phyloP scores from a whole-genome alignment of 2,113 vertebrate species.

The Vidua chalybeata region DNA sequence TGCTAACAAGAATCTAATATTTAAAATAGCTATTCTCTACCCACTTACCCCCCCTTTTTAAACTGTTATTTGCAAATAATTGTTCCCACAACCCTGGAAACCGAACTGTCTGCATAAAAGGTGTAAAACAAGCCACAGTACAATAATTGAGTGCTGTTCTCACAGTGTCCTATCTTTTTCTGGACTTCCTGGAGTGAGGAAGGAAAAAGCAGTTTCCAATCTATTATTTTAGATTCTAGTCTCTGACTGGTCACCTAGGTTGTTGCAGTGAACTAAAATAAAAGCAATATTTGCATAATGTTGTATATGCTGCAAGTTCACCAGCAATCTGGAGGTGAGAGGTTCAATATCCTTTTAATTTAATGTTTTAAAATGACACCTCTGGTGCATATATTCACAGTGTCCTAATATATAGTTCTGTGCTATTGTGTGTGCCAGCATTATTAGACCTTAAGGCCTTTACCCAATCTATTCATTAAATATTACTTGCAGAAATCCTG shows the following conservation, averaged over 20 bases:
- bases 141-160: background rate
- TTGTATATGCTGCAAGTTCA: background rate
- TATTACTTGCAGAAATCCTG: background rate
- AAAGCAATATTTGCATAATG: background rate
- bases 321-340: background rate
- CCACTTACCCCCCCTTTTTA: accelerated
- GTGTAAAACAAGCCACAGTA: background rate
- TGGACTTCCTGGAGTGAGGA: background rate
- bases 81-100: background rate
- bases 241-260: background rate
- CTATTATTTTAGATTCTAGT: background rate
- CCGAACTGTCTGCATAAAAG: background rate
- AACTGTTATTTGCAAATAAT: background rate
- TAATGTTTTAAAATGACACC: background rate
- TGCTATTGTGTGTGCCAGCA: background rate
- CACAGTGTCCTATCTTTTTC: background rate
- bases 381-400: background rate
- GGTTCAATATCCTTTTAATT: background rate
- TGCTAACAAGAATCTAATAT: background rate
- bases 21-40: background rate
- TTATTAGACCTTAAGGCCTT: conserved; percentile 1
- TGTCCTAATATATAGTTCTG: background rate
- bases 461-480: conserved; percentile 1
- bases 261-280: background rate
- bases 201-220: background rate